Evolutionary conservation across 1,140 invertebrate genomes (phyloP), one percentile per base, ranked within the genome.

Genomic region (Drosophila ambigua): DNA sequence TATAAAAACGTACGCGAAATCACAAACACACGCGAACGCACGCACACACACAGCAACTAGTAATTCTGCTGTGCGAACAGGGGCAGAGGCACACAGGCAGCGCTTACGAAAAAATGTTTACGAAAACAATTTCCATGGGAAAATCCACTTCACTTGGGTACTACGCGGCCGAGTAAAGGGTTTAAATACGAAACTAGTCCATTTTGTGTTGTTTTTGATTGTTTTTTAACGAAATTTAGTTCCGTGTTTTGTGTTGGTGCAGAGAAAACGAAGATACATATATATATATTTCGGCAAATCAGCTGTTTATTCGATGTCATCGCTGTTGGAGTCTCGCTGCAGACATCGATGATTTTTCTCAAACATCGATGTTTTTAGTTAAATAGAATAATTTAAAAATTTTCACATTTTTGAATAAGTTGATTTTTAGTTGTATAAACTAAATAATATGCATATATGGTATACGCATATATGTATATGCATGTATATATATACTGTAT

Each of bases 31-130:
- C 43, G 51, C 28, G 51, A 24, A 57, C 31, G 59, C 65, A 62
- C 72, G 66, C 80, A 77, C 77, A 77, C 72, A 81, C 77, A 85
- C 80, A 83, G 82, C 82, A 87, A 85, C 82, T 85, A 82, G 82
- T 85, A 87, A 82, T 84, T 84, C 81, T 84, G 71, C 71, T 75
- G 72, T 60, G 72, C 73, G 73, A 76, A 68, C 35, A 59, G 72
- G 58, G 73, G 76, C 54, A 65, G 35, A 39, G 4, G 31, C 31
- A 67, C 45, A 67, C 45, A 75, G 72, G 66, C 75, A 80, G 80
- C 82, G 76, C 82, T 84, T 85, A 85, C 62, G 78, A 87, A 83
- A 76, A 87, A 74, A 59, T 59, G 66, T 66, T 59, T 58, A 52
- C 49, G 68, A 35, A 74, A 74, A 41, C 57, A 77, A 62, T 81